Evolutionary conservation across 2,888 invertebrate genomes (phyloP).

Genomic region (Xestia ashworthii): DNA sequence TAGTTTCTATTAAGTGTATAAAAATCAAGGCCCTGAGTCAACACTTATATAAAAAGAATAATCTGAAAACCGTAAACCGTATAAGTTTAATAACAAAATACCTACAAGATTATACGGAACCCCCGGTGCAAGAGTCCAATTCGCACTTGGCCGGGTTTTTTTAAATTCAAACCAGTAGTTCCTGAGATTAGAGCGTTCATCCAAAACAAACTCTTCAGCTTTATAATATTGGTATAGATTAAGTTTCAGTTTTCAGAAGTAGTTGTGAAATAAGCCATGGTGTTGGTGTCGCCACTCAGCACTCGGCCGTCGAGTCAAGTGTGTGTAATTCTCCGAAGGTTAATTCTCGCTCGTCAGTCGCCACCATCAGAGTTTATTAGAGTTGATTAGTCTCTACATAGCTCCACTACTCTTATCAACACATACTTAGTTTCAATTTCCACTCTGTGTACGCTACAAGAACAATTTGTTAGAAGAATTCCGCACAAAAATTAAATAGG

Average conservation of each 20-base stretch:
- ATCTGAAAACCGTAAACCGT: no score
- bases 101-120: no score
- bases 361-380: conserved; percentile 74
- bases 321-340: conserved; percentile 67
- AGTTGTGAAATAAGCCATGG: conserved; percentile 4
- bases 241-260: neutral
- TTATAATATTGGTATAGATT: no score
- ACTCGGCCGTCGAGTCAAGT: conserved; percentile 52
- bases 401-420: conserved; percentile 62
- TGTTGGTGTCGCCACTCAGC: conserved; percentile 38
- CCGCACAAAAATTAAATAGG: conserved; percentile 53
- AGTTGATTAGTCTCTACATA: conserved; percentile 73
- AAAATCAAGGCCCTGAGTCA: no score
- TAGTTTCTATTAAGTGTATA: no score
- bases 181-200: no score
- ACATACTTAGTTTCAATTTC: conserved; percentile 68
- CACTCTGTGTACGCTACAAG: conserved; percentile 45
- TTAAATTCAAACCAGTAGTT: no score
- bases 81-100: no score
- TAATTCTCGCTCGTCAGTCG: conserved; percentile 67
- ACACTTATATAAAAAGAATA: no score
- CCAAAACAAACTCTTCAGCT: no score
- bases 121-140: no score
- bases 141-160: no score
- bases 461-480: conserved; percentile 61